Conservation (phyloP, 1,140 invertebrate genomes). For the Aleiodes sp. region DNA sequence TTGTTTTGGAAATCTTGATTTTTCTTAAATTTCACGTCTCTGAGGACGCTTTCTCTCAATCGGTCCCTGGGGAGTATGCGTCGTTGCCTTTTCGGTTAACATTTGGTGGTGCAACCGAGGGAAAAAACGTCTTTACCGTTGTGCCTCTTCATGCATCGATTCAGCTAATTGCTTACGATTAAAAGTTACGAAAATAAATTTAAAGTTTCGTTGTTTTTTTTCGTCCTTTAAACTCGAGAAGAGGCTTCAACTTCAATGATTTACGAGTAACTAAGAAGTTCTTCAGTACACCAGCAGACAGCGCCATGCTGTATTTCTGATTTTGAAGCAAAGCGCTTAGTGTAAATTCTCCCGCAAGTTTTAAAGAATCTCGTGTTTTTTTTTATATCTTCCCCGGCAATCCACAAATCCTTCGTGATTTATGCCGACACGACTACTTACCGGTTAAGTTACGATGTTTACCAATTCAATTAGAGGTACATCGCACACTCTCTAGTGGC, state of each 20-base stretch:
- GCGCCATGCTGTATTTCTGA: background rate
- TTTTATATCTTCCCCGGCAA: background rate
- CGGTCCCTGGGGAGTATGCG: background rate
- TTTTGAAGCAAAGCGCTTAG: background rate
- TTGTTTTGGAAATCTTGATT: too few species aligned
- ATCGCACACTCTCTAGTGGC: slow-evolving; percentile 26
- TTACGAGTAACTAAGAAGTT: too few species aligned
- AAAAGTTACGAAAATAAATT: slow-evolving; percentile 2
- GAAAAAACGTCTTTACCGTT: background rate
- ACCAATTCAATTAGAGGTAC: slow-evolving; percentile 65
- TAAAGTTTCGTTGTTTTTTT: background rate
- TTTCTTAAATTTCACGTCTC: background rate
- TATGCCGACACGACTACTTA: slow-evolving; percentile 53
- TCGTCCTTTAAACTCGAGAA: too few species aligned
- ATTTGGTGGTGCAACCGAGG: background rate
- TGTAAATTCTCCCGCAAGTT: background rate
- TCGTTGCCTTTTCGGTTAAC: background rate
- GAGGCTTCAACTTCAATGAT: too few species aligned
- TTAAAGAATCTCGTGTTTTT: background rate
- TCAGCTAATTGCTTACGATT: slow-evolving; percentile 13
- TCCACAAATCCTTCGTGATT: slow-evolving; percentile 46
- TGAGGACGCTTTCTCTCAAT: background rate
- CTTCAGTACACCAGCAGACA: too few species aligned
- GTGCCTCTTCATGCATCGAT: background rate
- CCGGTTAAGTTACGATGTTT: slow-evolving; percentile 64